phyloP scores from a whole-genome alignment of 1,140 invertebrate species.

The Saccostrea echinata region DNA sequence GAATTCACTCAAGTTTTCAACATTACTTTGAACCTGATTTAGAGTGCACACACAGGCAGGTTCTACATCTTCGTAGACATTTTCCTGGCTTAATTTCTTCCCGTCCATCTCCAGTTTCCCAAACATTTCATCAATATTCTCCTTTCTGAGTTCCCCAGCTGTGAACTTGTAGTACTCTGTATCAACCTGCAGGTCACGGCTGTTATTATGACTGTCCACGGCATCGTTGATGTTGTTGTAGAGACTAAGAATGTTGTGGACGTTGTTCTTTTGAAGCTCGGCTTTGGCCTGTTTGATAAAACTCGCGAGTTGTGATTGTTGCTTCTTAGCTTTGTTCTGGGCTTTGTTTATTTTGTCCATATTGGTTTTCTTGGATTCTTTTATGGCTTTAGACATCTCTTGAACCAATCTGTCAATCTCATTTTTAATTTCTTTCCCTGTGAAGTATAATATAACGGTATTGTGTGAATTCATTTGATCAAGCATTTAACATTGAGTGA shows the following conservation, averaged over 20 bases:
- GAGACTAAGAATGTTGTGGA: background rate
- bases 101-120: background rate
- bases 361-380: background rate
- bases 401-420: slow-evolving; percentile 8
- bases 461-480: background rate
- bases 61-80: slow-evolving; percentile 6
- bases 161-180: background rate
- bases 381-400: background rate
- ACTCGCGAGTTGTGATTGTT: background rate
- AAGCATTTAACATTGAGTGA: background rate
- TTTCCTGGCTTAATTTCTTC: slow-evolving; percentile 4
- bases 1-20: background rate
- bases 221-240: slow-evolving; percentile 22
- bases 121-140: background rate
- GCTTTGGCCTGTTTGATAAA: slow-evolving; percentile 1
- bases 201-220: background rate
- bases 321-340: background rate
- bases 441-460: background rate
- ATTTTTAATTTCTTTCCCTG: background rate
- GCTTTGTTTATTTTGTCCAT: background rate
- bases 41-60: background rate
- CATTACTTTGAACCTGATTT: background rate
- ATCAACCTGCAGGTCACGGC: background rate
- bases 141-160: background rate
- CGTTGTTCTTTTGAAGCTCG: background rate